Evolutionary conservation across 2,113 vertebrate species (phyloP).

Genomic region (Sialia sialis): DNA sequence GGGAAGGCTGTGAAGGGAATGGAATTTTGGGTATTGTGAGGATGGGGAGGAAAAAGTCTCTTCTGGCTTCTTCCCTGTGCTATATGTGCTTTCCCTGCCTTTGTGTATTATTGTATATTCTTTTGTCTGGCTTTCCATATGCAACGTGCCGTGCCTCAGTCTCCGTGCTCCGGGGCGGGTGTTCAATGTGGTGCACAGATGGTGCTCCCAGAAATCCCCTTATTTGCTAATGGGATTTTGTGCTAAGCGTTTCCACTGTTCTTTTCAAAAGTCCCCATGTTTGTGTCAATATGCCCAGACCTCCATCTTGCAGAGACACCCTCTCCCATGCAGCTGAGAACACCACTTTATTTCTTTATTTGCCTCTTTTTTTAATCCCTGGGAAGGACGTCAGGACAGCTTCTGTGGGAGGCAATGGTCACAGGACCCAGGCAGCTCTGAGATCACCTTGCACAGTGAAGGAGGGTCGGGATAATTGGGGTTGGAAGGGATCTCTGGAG

Average conservation of each 20-base stretch:
- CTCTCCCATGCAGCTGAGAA: neutral
- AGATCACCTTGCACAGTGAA: neutral
- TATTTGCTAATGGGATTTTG: constrained; percentile 63
- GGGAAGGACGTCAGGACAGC: neutral
- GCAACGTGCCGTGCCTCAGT: neutral
- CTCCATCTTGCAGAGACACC: neutral
- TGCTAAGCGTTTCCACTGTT: neutral
- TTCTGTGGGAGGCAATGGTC: neutral
- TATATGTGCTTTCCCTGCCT: neutral
- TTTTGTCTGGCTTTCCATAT: constrained; percentile 28
- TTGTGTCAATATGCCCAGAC: constrained; percentile 16
- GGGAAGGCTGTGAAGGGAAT: neutral
- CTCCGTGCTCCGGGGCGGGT: neutral
- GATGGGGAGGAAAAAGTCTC: neutral
- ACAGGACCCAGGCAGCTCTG: neutral
- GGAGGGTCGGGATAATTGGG: neutral
- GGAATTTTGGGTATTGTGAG: neutral
- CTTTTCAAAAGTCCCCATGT: neutral
- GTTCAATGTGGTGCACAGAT: constrained; percentile 59
- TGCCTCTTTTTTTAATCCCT: neutral
- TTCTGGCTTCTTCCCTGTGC: neutral
- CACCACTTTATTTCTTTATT: neutral
- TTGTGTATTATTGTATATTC: constrained; percentile 27
- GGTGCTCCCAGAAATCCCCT: constrained; percentile 45
- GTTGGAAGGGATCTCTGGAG: neutral